Evolutionary conservation across 2,113 vertebrate genomes (phyloP).

Genomic region (Paramormyrops kingsleyae): DNA sequence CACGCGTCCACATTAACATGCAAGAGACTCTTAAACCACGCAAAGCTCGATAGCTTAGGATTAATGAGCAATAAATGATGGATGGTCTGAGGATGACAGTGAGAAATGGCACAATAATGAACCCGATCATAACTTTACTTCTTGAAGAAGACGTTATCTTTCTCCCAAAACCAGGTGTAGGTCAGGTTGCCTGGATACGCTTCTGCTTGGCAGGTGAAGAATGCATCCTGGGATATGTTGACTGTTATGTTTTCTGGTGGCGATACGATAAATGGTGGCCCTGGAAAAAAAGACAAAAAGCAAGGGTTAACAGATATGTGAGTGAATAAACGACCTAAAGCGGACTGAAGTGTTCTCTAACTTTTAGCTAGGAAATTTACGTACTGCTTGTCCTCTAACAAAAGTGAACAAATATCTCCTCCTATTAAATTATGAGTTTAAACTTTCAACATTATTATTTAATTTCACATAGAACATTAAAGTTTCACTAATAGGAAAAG

Average conservation of each 20-base stretch:
- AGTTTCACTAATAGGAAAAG: neutral
- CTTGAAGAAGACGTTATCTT: conserved; percentile 98
- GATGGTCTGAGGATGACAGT: conserved; percentile 15
- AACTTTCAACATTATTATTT: neutral
- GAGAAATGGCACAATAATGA: conserved; percentile 42
- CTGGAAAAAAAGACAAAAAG: conserved; percentile 42
- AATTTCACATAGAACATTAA: neutral
- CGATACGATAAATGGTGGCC: conserved; percentile 86
- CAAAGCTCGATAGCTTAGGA: neutral
- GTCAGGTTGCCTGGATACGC: conserved; percentile 97
- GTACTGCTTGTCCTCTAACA: neutral
- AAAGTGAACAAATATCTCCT: neutral
- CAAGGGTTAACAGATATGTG: neutral
- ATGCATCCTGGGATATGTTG: conserved; percentile 97
- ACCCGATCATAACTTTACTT: conserved; percentile 77
- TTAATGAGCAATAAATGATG: neutral
- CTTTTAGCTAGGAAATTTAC: neutral
- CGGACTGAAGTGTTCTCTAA: neutral
- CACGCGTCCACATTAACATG: neutral
- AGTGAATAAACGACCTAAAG: neutral
- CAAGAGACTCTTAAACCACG: neutral
- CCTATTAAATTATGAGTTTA: neutral
- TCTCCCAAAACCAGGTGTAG: conserved; percentile 97
- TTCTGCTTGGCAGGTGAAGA: conserved; percentile 98
- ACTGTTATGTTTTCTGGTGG: conserved; percentile 97